Evolutionary conservation across 2,888 invertebrate genomes (phyloP).

Genomic region (Caenorhabditis sp.): DNA sequence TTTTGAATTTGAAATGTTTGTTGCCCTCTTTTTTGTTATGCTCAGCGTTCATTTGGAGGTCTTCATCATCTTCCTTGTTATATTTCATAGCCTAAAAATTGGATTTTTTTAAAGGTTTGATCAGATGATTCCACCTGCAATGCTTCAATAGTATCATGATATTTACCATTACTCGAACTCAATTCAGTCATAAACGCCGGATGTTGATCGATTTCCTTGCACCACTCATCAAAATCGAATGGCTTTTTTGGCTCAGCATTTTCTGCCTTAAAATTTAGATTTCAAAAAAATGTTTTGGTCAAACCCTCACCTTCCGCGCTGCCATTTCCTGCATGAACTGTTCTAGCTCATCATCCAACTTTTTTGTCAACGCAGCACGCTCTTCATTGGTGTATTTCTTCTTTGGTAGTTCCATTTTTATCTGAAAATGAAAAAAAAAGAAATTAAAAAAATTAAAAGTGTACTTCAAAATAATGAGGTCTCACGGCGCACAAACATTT

Average conservation of each 20-base stretch:
- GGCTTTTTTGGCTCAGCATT: conserved; percentile 48
- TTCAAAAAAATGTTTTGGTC: not conserved
- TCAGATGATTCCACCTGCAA: conserved; percentile 76
- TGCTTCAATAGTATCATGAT: conserved; percentile 62
- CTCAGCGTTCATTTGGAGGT: conserved; percentile 79
- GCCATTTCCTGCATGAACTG: conserved; percentile 66
- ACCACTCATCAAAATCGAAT: conserved; percentile 69
- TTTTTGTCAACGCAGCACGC: conserved; percentile 53
- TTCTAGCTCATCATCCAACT: conserved; percentile 66
- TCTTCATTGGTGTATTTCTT: conserved; percentile 57
- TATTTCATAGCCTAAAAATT: conserved; percentile 87
- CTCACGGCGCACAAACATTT: not conserved
- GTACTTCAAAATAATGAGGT: not conserved
- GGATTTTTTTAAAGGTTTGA: not conserved
- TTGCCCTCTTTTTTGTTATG: conserved; percentile 95
- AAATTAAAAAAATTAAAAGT: conserved; percentile 1
- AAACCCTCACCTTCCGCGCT: conserved; percentile 43
- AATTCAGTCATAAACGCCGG: conserved; percentile 67
- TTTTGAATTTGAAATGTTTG: conserved; percentile 90
- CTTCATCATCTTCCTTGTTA: conserved; percentile 75
- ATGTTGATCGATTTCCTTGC: conserved; percentile 66
- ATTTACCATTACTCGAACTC: conserved; percentile 52
- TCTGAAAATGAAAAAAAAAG: not conserved
- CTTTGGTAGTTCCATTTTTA: conserved; percentile 26
- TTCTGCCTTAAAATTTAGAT: conserved; percentile 16